Evolutionary conservation across 2,797 vertebrate genomes (phyloP), one percentile per base, ranked within the genome.

Genomic region (Luscinia luscinia): DNA sequence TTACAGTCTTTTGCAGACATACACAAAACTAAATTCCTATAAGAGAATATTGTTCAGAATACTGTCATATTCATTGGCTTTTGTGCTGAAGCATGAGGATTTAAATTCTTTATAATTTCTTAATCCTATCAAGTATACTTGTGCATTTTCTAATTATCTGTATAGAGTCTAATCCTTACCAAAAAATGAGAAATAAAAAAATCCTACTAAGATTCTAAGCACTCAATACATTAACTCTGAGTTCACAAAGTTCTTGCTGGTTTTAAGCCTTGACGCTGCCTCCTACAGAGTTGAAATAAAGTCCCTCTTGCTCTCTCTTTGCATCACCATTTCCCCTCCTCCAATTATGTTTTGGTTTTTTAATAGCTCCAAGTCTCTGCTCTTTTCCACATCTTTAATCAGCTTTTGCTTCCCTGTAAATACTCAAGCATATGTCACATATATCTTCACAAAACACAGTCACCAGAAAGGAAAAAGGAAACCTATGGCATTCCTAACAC

Each of bases 71-170:
- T 77, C 52, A 59, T 3, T 81, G 24, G 41, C 3, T 87, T 88
- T 82, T 92, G 27, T 62, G 6, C 27, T 87, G 49, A 79, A 94
- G 43, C n/a, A 61, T 7, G 3, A 85, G 54, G 52, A 77, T 68
- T 79, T 85, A 77, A 68, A 66, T 64, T 49, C 62, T 72, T 81
- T 41, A 45, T 46, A 43, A 81, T 92, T 83, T 83, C 55, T 77
- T 85, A 95, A 87, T 87, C 78, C 62, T 87, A 49, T 55, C 49
- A 78, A 87, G 79, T 46, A 86, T 5, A 84, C n/a, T 75, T 75
- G 18, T 34, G 36, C 8, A 30, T 87, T 87, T 92, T 77, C 87
- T 93, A 90, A 32, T 89, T 83, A 87, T 80, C 58, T 77, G 12
- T 26, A 58, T 11, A 52, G 15, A 63, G 38, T 23, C n/a, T 78